phyloP scores from a whole-genome alignment of 2,888 invertebrate species.

The Mycalesis mineus region DNA sequence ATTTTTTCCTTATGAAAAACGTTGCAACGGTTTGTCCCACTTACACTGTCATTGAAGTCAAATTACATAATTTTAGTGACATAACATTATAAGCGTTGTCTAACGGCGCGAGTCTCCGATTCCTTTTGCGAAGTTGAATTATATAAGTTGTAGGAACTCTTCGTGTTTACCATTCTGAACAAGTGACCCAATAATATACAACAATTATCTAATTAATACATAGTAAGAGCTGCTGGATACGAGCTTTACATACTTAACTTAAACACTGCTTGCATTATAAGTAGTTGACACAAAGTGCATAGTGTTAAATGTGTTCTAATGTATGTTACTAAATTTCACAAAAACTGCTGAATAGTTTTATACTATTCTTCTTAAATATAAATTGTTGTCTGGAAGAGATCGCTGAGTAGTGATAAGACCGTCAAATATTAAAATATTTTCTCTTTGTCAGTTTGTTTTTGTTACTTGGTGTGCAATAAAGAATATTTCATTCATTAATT shows the following conservation, averaged over 20 bases:
- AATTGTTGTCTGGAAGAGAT: too few species aligned
- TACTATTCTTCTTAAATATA: too few species aligned
- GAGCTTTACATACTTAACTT: neutral
- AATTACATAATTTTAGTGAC: slow-evolving; percentile 35
- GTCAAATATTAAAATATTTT: too few species aligned
- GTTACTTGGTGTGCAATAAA: too few species aligned
- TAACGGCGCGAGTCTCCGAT: slow-evolving; percentile 32
- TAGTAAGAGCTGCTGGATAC: neutral
- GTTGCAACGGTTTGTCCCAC: slow-evolving; percentile 20
- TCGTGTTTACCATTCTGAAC: slow-evolving; percentile 7
- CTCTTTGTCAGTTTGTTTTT: too few species aligned
- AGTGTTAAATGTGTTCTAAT: too few species aligned
- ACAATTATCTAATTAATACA: slow-evolving; percentile 2
- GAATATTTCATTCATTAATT: too few species aligned
- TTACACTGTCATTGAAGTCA: slow-evolving; percentile 26
- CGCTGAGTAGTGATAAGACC: too few species aligned
- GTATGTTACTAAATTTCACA: too few species aligned
- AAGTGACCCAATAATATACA: slow-evolving; percentile 12
- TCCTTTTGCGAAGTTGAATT: slow-evolving; percentile 26
- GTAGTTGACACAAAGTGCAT: too few species aligned
- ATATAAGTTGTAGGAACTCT: slow-evolving; percentile 23
- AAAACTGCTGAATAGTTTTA: too few species aligned
- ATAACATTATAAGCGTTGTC: slow-evolving; percentile 35
- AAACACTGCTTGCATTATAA: neutral
- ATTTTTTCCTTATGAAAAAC: slow-evolving; percentile 6